Conservation (phyloP, 2,888 invertebrate species). For the Galerucella pusilla region DNA sequence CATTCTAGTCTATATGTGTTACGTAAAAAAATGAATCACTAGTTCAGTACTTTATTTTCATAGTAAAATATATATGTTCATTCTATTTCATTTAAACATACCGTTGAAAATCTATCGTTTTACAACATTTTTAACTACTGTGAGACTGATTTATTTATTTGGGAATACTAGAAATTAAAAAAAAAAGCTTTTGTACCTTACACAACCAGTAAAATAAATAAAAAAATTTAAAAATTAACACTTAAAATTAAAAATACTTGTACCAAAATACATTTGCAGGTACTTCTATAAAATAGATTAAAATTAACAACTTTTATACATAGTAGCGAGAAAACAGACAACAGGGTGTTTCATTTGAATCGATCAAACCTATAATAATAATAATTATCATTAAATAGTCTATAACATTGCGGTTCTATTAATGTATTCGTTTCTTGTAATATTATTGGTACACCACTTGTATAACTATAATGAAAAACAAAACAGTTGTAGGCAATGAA, state of each 20-base stretch:
- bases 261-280: not conserved
- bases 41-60: not conserved
- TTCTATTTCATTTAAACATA: not conserved
- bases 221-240: not conserved
- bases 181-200: not conserved
- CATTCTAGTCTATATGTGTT: slow-evolving; percentile 13
- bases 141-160: not conserved
- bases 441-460: too few species aligned
- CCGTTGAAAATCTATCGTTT: too few species aligned
- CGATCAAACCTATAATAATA: too few species aligned
- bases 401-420: too few species aligned
- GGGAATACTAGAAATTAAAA: not conserved
- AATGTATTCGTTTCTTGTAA: too few species aligned
- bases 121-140: not conserved
- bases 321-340: too few species aligned
- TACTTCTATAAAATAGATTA: not conserved
- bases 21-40: slow-evolving; percentile 14
- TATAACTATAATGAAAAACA: too few species aligned
- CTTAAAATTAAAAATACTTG: slow-evolving; percentile 1
- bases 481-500: too few species aligned
- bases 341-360: too few species aligned
- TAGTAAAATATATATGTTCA: not conserved
- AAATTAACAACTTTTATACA: too few species aligned
- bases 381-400: too few species aligned
- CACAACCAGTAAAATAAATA: not conserved